These are phyloP conservation scores for Crepidodera aurea DNA, from an alignment of 2,888 invertebrate species.

Conservation along the genomic window DNA sequence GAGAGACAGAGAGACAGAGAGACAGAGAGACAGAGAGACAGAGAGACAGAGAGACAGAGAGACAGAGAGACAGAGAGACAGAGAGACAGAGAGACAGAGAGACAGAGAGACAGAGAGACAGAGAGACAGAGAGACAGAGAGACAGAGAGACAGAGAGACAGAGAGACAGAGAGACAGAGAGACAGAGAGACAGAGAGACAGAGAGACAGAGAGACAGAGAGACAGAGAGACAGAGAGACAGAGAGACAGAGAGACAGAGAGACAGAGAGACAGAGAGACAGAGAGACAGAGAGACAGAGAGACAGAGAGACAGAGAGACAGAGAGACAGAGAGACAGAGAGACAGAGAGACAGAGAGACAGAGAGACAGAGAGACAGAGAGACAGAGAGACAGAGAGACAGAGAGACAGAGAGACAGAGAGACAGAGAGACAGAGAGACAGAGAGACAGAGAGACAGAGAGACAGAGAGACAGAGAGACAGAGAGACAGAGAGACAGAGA, in stretches of 20 bases:
- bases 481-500: constrained; percentile 22
- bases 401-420: constrained; percentile 24
- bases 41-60: constrained; percentile 33
- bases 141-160: constrained; percentile 31
- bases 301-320: constrained; percentile 30
- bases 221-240: constrained; percentile 30
- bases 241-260: constrained; percentile 30
- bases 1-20: constrained; percentile 32
- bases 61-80: constrained; percentile 33
- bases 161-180: constrained; percentile 30
- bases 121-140: constrained; percentile 28
- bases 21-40: constrained; percentile 33
- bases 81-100: constrained; percentile 32
- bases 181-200: constrained; percentile 30
- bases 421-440: constrained; percentile 21
- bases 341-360: constrained; percentile 31
- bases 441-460: constrained; percentile 20
- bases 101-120: constrained; percentile 28
- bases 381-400: constrained; percentile 31
- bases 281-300: constrained; percentile 30
- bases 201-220: constrained; percentile 31
- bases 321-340: constrained; percentile 30
- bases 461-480: constrained; percentile 22
- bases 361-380: constrained; percentile 30
- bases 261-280: constrained; percentile 31